Percentiles rank a stretch among this genome's conserved stretches.
phyloP scores from a whole-genome alignment of 2,113 vertebrate species.

The Scopus umbretta region DNA sequence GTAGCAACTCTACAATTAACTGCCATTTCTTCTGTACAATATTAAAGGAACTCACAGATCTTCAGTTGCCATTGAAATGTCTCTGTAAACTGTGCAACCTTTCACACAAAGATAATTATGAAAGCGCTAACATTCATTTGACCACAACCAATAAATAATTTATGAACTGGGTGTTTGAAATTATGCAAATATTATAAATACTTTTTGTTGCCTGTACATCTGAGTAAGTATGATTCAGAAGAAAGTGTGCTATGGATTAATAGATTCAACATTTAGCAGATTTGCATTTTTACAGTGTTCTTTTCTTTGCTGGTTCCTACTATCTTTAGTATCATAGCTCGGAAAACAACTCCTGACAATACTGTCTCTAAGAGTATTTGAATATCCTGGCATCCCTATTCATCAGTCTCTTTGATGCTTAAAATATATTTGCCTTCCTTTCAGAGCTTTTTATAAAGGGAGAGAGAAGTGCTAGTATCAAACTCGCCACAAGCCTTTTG shows the following conservation, averaged over 20 bases:
- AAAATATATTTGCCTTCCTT: constrained; percentile 71
- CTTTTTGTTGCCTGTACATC: constrained; percentile 72
- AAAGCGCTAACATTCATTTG: constrained; percentile 74
- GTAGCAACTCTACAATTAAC: constrained; percentile 60
- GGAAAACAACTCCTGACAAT: constrained; percentile 72
- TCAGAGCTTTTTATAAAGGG: constrained; percentile 63
- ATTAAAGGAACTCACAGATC: constrained; percentile 64
- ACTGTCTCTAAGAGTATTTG: constrained; percentile 68
- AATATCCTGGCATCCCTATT: constrained; percentile 71
- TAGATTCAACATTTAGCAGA: constrained; percentile 70
- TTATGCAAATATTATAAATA: constrained; percentile 76
- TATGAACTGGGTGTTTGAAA: constrained; percentile 74
- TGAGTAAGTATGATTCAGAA: constrained; percentile 73
- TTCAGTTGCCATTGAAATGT: constrained; percentile 71
- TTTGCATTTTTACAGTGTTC: constrained; percentile 72
- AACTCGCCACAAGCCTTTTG: constrained; percentile 41
- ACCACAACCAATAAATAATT: constrained; percentile 79
- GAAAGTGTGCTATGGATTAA: constrained; percentile 71
- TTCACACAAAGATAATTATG: constrained; percentile 74
- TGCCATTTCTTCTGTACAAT: constrained; percentile 61
- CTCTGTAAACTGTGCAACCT: constrained; percentile 71
- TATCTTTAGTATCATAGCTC: constrained; percentile 71
- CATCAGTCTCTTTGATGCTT: constrained; percentile 69
- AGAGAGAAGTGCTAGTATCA: constrained; percentile 39
- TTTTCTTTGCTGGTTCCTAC: constrained; percentile 69